phyloP scores from a whole-genome alignment of 1,140 invertebrate species.

The Drosophila auraria region DNA sequence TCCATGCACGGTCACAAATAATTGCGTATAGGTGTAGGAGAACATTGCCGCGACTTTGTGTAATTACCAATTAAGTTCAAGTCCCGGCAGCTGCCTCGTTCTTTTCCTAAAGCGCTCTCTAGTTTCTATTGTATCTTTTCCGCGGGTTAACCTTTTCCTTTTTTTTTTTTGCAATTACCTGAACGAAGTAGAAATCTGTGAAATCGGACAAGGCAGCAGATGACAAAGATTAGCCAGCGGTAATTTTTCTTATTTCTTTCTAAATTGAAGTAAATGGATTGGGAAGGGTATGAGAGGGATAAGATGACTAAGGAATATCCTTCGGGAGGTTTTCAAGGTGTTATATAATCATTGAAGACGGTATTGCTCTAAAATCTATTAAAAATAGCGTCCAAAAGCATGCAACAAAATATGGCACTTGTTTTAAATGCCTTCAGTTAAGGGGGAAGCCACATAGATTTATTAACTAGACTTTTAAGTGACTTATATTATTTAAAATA shows the following conservation, averaged over 20 bases:
- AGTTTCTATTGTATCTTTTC: constrained; percentile 36
- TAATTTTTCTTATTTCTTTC: constrained; percentile 71
- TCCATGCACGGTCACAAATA: constrained; percentile 38
- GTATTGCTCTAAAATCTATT: neutral
- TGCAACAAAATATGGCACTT: neutral
- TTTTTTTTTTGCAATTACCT: constrained; percentile 62
- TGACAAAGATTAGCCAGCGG: constrained; percentile 78
- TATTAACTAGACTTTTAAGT: neutral
- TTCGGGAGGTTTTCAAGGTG: neutral
- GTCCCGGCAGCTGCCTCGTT: constrained; percentile 40
- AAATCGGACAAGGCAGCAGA: constrained; percentile 68
- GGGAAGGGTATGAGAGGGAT: constrained; percentile 19
- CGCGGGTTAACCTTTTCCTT: constrained; percentile 16
- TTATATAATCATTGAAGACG: neutral
- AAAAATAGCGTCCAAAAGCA: neutral
- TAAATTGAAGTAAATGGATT: constrained; percentile 29
- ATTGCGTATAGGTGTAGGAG: constrained; percentile 26
- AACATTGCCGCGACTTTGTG: constrained; percentile 73
- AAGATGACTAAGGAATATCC: neutral
- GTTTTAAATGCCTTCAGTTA: too few relatives aligned
- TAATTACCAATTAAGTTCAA: constrained; percentile 79
- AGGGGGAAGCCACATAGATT: neutral
- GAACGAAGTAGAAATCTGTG: constrained; percentile 51
- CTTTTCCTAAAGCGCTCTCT: neutral
- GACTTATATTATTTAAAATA: neutral